These are phyloP conservation scores for Pachyrhynchus sulphureomaculatus DNA, from an alignment of 1,140 invertebrate species.

Conservation along the genomic window DNA sequence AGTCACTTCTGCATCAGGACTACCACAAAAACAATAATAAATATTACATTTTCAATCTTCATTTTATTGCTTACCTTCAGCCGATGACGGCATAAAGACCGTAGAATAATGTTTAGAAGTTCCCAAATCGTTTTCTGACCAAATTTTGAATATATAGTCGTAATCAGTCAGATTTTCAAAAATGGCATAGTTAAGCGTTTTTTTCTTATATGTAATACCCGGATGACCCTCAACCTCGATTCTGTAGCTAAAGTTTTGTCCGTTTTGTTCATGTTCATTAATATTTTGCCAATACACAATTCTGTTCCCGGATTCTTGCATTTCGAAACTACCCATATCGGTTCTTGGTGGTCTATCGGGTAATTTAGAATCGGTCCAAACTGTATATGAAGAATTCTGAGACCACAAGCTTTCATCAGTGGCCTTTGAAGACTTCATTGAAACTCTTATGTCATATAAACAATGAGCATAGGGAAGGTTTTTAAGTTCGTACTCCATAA, in stretches of 20 bases:
- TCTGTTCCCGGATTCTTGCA: conserved; percentile 53
- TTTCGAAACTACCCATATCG: conserved; percentile 66
- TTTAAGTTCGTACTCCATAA: conserved; percentile 56
- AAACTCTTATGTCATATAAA: conserved; percentile 68
- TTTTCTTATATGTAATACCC: conserved; percentile 48
- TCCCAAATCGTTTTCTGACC: conserved; percentile 61
- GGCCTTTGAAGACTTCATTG: conserved; percentile 59
- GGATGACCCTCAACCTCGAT: conserved; percentile 51
- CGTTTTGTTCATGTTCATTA: conserved; percentile 61
- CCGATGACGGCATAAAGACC: conserved; percentile 62
- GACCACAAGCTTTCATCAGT: conserved; percentile 63
- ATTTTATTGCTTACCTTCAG: too few species aligned
- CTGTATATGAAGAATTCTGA: conserved; percentile 57
- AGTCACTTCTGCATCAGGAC: too few species aligned
- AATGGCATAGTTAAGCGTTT: conserved; percentile 56
- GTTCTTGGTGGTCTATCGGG: conserved; percentile 63
- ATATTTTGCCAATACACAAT: conserved; percentile 72
- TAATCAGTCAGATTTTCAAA: conserved; percentile 54
- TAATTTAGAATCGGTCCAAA: conserved; percentile 61
- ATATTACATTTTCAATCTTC: too few species aligned
- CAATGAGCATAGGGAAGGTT: conserved; percentile 64
- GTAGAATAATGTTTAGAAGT: conserved; percentile 57
- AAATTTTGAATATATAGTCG: conserved; percentile 56
- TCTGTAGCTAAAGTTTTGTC: conserved; percentile 56
- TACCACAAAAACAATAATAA: too few species aligned